phyloP scores from a whole-genome alignment of 2,113 vertebrate species.

The Pithys albifrons region DNA sequence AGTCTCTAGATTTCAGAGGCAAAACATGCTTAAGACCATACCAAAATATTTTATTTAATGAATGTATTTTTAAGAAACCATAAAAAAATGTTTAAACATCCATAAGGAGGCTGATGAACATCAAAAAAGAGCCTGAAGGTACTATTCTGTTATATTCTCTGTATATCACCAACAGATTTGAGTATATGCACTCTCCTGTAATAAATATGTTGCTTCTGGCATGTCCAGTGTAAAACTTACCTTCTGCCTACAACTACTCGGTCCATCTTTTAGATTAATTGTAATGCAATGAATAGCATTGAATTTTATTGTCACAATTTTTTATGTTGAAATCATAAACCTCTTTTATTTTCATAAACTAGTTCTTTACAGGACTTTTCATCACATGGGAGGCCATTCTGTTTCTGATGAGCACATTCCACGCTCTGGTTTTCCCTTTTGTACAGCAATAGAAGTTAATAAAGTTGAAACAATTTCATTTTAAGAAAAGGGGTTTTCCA shows the following conservation, averaged over 20 bases:
- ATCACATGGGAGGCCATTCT: not conserved
- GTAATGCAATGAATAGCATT: not conserved
- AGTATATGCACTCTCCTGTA: not conserved
- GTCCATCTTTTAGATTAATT: not conserved
- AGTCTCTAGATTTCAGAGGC: not conserved
- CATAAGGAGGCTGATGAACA: not conserved
- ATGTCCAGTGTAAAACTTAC: not conserved
- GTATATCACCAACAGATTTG: not conserved
- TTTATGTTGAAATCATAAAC: not conserved
- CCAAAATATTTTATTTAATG: not conserved
- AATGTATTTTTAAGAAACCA: not conserved
- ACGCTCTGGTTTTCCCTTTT: not conserved
- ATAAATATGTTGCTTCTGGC: not conserved
- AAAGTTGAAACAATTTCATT: not conserved
- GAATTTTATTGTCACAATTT: not conserved
- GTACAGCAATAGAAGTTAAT: not conserved
- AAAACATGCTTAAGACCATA: not conserved
- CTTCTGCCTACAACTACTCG: not conserved
- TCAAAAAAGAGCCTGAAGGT: rapidly evolving
- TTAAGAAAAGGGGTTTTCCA: not conserved
- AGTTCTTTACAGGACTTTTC: not conserved
- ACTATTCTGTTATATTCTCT: not conserved
- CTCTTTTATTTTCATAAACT: not conserved
- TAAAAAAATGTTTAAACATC: not conserved
- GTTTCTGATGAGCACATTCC: not conserved